These are phyloP conservation scores for Uropetala carovei DNA, from an alignment of 2,888 invertebrate genomes.

Conservation along the genomic window DNA sequence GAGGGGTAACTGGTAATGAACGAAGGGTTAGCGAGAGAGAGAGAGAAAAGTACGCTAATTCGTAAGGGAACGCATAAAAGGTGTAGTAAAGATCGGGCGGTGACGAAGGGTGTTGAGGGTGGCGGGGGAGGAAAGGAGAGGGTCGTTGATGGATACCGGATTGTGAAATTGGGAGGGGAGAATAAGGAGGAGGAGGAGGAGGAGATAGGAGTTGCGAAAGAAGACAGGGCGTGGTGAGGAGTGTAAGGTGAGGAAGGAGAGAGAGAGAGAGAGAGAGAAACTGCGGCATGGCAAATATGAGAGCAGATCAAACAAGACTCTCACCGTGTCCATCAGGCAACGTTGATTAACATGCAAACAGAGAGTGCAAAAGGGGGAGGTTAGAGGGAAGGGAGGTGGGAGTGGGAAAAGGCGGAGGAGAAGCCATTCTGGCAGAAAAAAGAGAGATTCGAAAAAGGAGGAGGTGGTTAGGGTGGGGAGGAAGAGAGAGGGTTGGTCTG, in stretches of 20 bases:
- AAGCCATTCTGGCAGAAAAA: constrained; percentile 49
- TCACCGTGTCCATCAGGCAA: constrained; percentile 57
- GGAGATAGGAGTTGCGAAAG: background rate
- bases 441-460: constrained; percentile 19
- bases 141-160: background rate
- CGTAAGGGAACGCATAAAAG: background rate
- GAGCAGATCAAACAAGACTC: constrained; percentile 62
- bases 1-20: background rate
- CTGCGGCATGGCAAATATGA: constrained; percentile 46
- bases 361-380: background rate
- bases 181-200: background rate
- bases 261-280: constrained; percentile 23
- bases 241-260: background rate
- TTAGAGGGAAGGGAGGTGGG: background rate
- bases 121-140: background rate
- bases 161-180: background rate
- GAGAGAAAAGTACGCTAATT: background rate
- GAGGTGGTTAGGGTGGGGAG: background rate
- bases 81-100: background rate
- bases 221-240: background rate
- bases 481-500: background rate
- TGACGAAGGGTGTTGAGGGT: too few species aligned
- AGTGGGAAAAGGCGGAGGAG: background rate
- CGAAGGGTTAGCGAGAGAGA: background rate
- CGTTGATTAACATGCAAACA: constrained; percentile 64